These are phyloP conservation scores for Ptilodon capucinus DNA, from an alignment of 2,888 invertebrate genomes.

Conservation along the genomic window DNA sequence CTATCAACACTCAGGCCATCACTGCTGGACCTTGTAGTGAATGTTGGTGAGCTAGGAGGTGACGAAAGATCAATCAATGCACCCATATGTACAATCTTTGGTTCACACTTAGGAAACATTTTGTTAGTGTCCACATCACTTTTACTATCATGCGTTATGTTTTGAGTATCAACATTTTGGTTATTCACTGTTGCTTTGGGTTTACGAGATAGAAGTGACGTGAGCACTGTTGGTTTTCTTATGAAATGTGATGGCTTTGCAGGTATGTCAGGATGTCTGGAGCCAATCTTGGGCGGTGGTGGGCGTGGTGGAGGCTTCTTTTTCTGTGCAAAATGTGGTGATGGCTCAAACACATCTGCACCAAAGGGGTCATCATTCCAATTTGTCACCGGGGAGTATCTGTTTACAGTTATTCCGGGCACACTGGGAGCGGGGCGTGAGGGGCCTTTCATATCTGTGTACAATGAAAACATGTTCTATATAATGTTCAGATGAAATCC, in stretches of 20 bases:
- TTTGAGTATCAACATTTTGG: slow-evolving; percentile 37
- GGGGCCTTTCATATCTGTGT: slow-evolving; percentile 83
- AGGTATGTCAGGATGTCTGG: slow-evolving; percentile 65
- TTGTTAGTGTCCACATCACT: slow-evolving; percentile 62
- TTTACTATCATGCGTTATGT: slow-evolving; percentile 41
- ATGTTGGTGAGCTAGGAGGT: slow-evolving; percentile 89
- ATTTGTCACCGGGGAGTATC: slow-evolving; percentile 81
- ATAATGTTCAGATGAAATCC: neutral
- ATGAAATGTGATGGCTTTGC: slow-evolving; percentile 80
- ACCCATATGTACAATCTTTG: slow-evolving; percentile 71
- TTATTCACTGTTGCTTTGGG: slow-evolving; percentile 50
- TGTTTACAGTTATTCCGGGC: slow-evolving; percentile 61
- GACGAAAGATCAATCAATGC: slow-evolving; percentile 87
- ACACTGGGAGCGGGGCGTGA: slow-evolving; percentile 82
- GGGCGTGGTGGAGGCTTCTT: slow-evolving; percentile 88
- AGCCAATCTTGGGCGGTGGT: slow-evolving; percentile 84
- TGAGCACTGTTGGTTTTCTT: slow-evolving; percentile 73
- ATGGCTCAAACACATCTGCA: slow-evolving; percentile 75
- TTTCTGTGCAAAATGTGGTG: slow-evolving; percentile 73
- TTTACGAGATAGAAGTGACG: slow-evolving; percentile 68
- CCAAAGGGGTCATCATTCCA: slow-evolving; percentile 79
- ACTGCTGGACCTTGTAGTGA: slow-evolving; percentile 88
- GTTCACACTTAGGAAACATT: slow-evolving; percentile 76
- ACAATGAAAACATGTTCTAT: slow-evolving; percentile 19
- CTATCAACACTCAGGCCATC: slow-evolving; percentile 89